Base-by-base conservation (phyloP, 2,888 invertebrate species). In the Stenchaetothrips biformis region DNA sequence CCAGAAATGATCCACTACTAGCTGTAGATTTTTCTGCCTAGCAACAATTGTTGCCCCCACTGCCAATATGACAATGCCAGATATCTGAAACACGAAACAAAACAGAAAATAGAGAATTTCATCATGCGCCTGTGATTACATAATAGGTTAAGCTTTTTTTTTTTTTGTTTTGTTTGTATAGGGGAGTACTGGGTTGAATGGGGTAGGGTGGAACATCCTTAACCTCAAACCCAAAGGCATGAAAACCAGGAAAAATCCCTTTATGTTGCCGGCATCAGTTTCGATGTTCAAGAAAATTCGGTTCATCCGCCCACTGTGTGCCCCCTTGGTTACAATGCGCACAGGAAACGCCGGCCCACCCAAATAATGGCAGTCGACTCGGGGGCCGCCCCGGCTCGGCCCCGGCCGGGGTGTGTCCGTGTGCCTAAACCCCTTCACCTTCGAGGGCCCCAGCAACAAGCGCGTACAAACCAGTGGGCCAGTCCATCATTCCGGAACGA, bases 31-130 rank as follows among this genome's bases (percentile, higher is more conserved):
- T 79, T 91, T 90, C 83, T 94, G 92, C 83, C 90, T 90, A 82
- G 93, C 88, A 85, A 93, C 90, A 3, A 93, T 91, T 84, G 94
- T 91, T 13, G 93, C 92, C 79, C 97, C 97, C 82, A 94, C 92
- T n/a, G 94, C 90, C 84, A 97, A 90, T 84, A 97, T 92, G 81
- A 93, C 92, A 83, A 97, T 89, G 25, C 97, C 98, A 77, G 95
- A 93, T 83, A 97, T 89, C 97, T 98, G 89, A 82, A 91, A 90
- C 83, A 82, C 84, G 85, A 81, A 81, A 83, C 84, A 82, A 83
- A 82, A 82, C 82, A 78, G 18, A 79, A 74, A 53, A 18, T 11
- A 7, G n/a, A 25, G 59, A 13, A 18, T 18, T 59, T 16, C 9
- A 16, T 2, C 2, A 2, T 53, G 53, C 53, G 6, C 1, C 53